phyloP scores from a whole-genome alignment of 92 coral and sea anemone genomes.

The Actinernus sp. region DNA sequence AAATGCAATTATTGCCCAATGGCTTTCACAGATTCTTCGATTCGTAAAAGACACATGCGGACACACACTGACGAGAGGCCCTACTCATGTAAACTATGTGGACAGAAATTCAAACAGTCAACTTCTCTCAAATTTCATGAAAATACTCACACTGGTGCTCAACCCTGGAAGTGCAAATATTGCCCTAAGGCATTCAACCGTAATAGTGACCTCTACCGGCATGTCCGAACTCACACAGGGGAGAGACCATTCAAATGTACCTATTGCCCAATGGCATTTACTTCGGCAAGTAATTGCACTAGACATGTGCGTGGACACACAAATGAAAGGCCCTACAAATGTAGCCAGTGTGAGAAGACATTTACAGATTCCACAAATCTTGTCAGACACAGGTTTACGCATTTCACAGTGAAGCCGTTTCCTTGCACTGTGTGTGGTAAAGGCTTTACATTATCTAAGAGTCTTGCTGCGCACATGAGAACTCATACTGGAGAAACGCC shows the following conservation, averaged over 20 bases:
- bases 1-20: background rate
- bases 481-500: background rate
- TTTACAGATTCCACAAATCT: background rate
- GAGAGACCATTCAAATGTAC: background rate
- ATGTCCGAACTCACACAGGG: background rate
- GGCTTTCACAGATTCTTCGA: background rate
- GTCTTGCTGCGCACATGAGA: background rate
- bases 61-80: conserved; percentile 2
- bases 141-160: background rate
- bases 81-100: background rate
- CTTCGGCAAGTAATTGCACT: background rate
- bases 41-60: background rate
- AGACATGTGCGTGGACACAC: background rate
- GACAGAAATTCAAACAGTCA: background rate
- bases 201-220: background rate
- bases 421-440: background rate
- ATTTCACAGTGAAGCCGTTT: background rate
- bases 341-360: background rate
- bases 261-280: background rate
- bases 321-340: background rate
- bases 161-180: background rate
- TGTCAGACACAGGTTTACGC: background rate
- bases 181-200: background rate
- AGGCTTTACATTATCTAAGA: background rate
- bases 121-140: background rate